Percentiles rank a stretch among this genome's conserved stretches.
Conservation (phyloP, 2,888 invertebrate species). For the Brenthis daphne region DNA sequence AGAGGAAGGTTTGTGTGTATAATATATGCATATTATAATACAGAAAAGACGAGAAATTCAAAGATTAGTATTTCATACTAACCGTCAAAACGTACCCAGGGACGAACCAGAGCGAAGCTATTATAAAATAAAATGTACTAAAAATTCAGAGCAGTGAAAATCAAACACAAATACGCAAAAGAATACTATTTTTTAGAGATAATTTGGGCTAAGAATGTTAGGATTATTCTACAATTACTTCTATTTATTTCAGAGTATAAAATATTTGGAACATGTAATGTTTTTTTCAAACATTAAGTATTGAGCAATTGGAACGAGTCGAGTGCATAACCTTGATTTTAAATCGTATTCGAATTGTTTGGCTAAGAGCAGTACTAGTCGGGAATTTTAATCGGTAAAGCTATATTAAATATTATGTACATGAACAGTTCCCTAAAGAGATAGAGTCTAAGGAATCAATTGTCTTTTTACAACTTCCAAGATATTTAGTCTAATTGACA, state of each 20-base stretch:
- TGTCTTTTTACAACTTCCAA: too few relatives aligned
- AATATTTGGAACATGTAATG: constrained; percentile 28
- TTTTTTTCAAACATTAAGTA: constrained; percentile 20
- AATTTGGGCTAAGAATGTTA: constrained; percentile 1
- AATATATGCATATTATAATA: too few relatives aligned
- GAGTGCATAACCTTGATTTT: constrained; percentile 36
- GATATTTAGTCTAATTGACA: too few relatives aligned
- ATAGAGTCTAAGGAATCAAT: not conserved
- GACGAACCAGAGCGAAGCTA: too few relatives aligned
- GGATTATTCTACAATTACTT: constrained; percentile 22
- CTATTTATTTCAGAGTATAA: constrained; percentile 21
- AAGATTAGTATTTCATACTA: too few relatives aligned
- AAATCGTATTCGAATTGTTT: constrained; percentile 36
- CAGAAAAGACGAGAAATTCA: too few relatives aligned
- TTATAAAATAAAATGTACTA: too few relatives aligned
- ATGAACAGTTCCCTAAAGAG: not conserved
- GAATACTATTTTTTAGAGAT: not conserved
- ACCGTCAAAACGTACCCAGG: too few relatives aligned
- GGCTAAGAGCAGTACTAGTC: constrained; percentile 28
- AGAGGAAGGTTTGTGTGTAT: too few relatives aligned
- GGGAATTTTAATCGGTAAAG: constrained; percentile 31
- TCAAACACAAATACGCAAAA: not conserved
- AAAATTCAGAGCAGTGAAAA: too few relatives aligned
- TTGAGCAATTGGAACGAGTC: constrained; percentile 31
- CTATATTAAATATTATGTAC: not conserved